Evolutionary conservation across 1,140 invertebrate genomes (phyloP), one percentile per base, ranked within the genome.

Genomic region (Aphidius ervi): DNA sequence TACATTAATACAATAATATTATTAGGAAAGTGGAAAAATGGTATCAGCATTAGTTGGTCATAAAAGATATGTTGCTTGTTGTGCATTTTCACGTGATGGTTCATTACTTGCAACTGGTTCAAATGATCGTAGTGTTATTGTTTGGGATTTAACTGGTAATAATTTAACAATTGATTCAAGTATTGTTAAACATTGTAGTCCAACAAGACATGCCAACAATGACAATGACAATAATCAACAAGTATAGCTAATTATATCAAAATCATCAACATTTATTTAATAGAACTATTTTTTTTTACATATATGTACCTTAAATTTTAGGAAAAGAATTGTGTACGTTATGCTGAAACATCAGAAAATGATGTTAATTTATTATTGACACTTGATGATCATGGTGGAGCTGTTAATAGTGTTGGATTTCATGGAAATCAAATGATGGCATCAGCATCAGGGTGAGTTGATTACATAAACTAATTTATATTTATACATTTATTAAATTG

Each of bases 31-130:
- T 23, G 76, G 74, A 60, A 71, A 68, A 59, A 72, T 79, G 47
- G n/a, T 78, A 6, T 69, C 81, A 62, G 80, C 80, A 23, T 67
- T 89, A 5, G 80, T 84, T 63, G 86, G 82, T 6, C 87, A 90
- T 71, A 81, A 79, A 23, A 79, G 88, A 71, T 92, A 91, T 74
- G 85, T 92, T 0, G 88, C 88, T 61, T 86, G 85, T 63, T 85
- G 87, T 73, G 82, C 86, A 6, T 90, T 91, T 68, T 88, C 87
- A 3, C 74, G 76, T 64, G 84, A 89, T 74, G 83, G 82, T 56
- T 73, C 75, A 43, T 70, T 87, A n/a, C 66, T 91, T 9, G 87
- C 83, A 5, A 86, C 88, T 53, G 86, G 88, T 55, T 90, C 88
- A 0, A 90, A 89, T 73, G 89, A 92, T 74, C 87, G 85, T 68